Conservation (phyloP, 2,888 invertebrate species). For the Formica aserva region DNA sequence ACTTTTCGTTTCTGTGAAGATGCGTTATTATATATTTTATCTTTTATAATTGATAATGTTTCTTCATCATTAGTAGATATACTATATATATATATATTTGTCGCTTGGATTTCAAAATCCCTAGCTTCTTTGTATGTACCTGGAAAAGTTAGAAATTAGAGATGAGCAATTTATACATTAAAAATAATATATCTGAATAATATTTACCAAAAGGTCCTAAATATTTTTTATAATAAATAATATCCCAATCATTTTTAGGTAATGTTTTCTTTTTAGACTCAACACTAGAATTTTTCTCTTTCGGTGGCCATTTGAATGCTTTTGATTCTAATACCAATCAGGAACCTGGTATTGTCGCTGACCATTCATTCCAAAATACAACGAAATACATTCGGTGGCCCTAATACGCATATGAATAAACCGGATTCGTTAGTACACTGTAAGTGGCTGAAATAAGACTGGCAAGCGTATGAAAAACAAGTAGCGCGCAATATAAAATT, state of each 20-base stretch:
- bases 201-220: constrained; percentile 6
- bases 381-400: background rate
- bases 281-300: background rate
- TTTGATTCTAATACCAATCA: too few species aligned
- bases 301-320: background rate
- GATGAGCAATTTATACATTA: background rate
- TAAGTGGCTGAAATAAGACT: too few species aligned
- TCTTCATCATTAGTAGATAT: constrained; percentile 6
- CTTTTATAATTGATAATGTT: background rate
- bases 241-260: background rate
- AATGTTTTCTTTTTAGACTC: background rate
- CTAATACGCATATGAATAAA: too few species aligned
- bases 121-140: background rate
- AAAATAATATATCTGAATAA: background rate
- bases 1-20: background rate
- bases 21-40: background rate
- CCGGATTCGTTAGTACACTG: too few species aligned
- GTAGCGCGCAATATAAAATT: too few species aligned
- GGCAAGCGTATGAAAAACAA: too few species aligned
- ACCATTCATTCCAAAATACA: background rate
- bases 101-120: background rate
- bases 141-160: background rate
- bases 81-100: too few species aligned
- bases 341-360: background rate
- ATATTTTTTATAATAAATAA: background rate